These are phyloP conservation scores for Tiliqua scincoides DNA, from an alignment of 2,113 vertebrate species.

Conservation along the genomic window DNA sequence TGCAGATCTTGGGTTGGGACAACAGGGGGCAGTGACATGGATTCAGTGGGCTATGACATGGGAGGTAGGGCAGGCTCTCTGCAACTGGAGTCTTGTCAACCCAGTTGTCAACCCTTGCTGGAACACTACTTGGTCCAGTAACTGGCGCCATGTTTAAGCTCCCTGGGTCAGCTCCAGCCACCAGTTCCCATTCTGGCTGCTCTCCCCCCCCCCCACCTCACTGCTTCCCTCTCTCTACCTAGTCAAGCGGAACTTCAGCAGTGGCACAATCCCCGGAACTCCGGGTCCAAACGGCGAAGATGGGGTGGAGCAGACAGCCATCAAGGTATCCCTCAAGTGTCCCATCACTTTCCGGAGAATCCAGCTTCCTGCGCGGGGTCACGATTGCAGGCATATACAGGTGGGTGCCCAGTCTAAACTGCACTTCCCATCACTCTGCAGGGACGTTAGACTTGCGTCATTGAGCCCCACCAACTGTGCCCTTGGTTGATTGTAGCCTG, in stretches of 20 bases:
- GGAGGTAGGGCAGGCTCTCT: too few relatives aligned
- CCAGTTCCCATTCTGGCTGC: not conserved
- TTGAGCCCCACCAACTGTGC: not conserved
- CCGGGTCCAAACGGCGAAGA: conserved; percentile 94
- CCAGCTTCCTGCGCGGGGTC: conserved; percentile 93
- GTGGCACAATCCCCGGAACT: conserved; percentile 91
- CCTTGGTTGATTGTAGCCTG: not conserved
- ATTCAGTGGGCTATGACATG: not conserved
- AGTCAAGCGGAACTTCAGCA: conserved; percentile 96
- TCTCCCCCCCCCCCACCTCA: not conserved
- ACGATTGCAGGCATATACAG: conserved; percentile 96
- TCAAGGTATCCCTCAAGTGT: conserved; percentile 96
- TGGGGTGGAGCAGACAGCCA: conserved; percentile 94
- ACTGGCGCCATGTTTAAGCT: too few relatives aligned
- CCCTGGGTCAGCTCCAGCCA: too few relatives aligned
- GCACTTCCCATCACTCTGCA: rapidly evolving
- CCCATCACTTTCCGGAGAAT: conserved; percentile 97
- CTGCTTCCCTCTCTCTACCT: not conserved
- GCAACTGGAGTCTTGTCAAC: not conserved
- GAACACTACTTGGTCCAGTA: not conserved
- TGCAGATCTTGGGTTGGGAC: not conserved
- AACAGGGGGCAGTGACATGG: too few relatives aligned
- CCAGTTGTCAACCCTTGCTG: not conserved
- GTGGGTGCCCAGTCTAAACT: conserved; percentile 55
- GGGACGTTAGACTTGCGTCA: not conserved